A percentile compares a stretch with the other conserved stretches of the same genome.
These are phyloP conservation scores for Rhegmatorhina hoffmannsi DNA, from an alignment of 2,113 vertebrate genomes.

Conservation along the genomic window DNA sequence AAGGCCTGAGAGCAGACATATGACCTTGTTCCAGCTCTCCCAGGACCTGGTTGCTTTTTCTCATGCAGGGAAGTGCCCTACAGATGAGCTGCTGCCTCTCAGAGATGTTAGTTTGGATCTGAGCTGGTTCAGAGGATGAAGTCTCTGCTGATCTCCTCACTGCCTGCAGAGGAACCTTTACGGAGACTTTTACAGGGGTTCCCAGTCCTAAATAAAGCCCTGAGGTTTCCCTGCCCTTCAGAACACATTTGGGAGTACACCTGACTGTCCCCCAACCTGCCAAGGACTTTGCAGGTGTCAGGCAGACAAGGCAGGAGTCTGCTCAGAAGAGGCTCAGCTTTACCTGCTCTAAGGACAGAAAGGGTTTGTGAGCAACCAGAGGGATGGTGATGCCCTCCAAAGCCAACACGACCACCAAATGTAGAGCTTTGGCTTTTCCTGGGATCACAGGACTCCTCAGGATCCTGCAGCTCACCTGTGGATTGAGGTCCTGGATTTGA, in stretches of 20 bases:
- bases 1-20: not conserved
- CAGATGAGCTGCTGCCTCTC: not conserved
- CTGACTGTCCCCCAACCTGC: not conserved
- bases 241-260: not conserved
- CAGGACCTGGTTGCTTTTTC: not conserved
- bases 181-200: not conserved
- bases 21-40: fast-evolving
- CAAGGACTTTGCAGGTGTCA: not conserved
- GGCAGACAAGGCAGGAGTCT: not conserved
- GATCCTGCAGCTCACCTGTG: not conserved
- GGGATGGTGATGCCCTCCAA: not conserved
- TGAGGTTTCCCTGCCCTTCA: not conserved
- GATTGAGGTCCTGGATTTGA: not conserved
- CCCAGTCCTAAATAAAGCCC: not conserved
- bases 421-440: not conserved
- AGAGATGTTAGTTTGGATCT: not conserved
- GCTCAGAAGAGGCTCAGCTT: not conserved
- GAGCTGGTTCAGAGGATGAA: not conserved
- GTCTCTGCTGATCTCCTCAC: not conserved
- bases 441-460: not conserved
- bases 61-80: not conserved
- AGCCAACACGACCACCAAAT: not conserved
- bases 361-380: not conserved
- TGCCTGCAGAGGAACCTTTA: not conserved
- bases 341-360: not conserved